Base-by-base conservation (phyloP, 2,888 invertebrate genomes). In the Isoperla grammatica region DNA sequence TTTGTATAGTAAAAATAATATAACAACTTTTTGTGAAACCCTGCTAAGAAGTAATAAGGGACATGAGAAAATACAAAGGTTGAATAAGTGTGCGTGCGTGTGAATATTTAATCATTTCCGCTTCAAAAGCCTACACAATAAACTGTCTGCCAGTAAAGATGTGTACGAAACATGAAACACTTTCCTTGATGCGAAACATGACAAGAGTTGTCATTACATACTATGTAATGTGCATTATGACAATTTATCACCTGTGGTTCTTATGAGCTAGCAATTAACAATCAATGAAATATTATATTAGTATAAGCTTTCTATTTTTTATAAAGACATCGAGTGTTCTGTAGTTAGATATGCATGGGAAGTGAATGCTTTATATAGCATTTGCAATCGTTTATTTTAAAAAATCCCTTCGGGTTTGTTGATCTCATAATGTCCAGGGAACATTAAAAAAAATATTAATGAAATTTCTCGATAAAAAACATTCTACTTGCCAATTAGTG, bases 381-480 rank as follows among this genome's bases (percentile, higher is more conserved):
- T 29, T 29, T 29, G 29, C 29, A 29, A 29, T 29, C 8, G 29
- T 50, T 58, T 50, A 35, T 48, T 58, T 50, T 58, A 29, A 46
- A n/a, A 49, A 57, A 49, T 57, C 48, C 56, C 55, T 56, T 42
- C 48, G 56, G 62, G 58, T 58, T 64, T 59, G 56, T 62, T 64
- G 64, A 64, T 64, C 64, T 64, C 64, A 64, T 57, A 56, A 56
- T 62, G 64, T 61, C 56, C 23, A 55, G 57, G 50, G 45, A 60
- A 55, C 59, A 64, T 60, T n/a, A 8, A 45, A 45, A 45, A 45
- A 45, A 45, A 45, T n/a, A 42, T 42, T 42, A 42, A 13, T 42
- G 42, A n/a, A 42, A 45, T 45, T 19, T 15, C 19, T 45, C 9
- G 9, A n/a, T 15, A 45, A 15, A 42, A n/a, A 42, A 6, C 19